Evolutionary conservation across 2,797 vertebrate species (phyloP).

Genomic region (Pangasius larnaudii): DNA sequence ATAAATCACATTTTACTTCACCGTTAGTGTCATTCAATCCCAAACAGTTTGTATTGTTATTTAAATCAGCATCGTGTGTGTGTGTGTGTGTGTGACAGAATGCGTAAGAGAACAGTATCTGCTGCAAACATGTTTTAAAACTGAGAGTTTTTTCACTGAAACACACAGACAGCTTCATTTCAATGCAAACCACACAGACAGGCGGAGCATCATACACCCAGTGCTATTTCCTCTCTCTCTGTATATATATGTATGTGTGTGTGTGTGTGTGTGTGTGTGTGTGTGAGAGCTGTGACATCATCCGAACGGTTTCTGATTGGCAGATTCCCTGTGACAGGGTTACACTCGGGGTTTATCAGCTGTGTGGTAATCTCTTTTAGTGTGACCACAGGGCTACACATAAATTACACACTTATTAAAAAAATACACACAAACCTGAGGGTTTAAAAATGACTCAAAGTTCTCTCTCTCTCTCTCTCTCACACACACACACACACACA

Average conservation of each 20-base stretch:
- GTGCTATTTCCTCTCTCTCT: background rate
- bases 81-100: background rate
- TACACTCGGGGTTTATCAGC: slow-evolving; percentile 78
- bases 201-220: background rate
- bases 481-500: background rate
- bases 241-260: slow-evolving; percentile 31
- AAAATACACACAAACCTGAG: slow-evolving; percentile 59
- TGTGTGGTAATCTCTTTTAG: slow-evolving; percentile 80
- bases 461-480: slow-evolving; percentile 35
- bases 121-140: background rate
- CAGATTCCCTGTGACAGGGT: slow-evolving; percentile 74
- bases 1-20: no score
- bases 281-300: slow-evolving; percentile 66
- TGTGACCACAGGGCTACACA: slow-evolving; percentile 73
- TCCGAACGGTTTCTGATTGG: slow-evolving; percentile 65
- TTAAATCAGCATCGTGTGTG: background rate
- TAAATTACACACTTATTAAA: slow-evolving; percentile 72
- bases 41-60: background rate
- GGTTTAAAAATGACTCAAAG: slow-evolving; percentile 53
- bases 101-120: background rate
- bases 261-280: slow-evolving; percentile 33
- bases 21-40: no score
- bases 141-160: background rate
- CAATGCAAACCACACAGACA: background rate
- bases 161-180: background rate